phyloP scores from a whole-genome alignment of 2,113 vertebrate genomes.

The Protobothrops flavoviridis region DNA sequence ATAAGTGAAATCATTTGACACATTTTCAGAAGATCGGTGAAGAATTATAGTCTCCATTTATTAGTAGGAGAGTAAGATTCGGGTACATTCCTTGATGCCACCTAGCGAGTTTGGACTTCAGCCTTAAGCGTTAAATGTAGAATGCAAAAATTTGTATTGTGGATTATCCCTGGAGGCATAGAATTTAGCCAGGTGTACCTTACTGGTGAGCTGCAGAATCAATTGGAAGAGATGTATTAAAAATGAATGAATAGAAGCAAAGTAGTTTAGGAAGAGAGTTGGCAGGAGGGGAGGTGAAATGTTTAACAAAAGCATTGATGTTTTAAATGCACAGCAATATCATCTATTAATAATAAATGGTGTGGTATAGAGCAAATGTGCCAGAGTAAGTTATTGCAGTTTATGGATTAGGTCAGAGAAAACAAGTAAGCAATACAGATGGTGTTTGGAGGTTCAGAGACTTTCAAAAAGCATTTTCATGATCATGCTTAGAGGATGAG shows the following conservation, averaged over 20 bases:
- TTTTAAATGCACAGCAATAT: conserved; percentile 69
- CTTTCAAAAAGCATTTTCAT: neutral
- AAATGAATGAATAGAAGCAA: conserved; percentile 61
- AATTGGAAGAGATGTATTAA: conserved; percentile 58
- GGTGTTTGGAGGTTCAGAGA: conserved; percentile 21
- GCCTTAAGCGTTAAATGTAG: neutral
- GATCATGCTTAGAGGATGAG: neutral
- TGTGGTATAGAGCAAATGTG: conserved; percentile 56
- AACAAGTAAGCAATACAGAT: neutral
- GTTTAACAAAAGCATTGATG: conserved; percentile 66
- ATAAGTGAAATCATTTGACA: neutral
- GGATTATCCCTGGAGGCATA: neutral
- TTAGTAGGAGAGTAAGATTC: neutral
- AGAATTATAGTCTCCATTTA: neutral
- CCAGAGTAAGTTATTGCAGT: conserved; percentile 60
- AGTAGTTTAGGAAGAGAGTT: conserved; percentile 48
- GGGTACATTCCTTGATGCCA: neutral
- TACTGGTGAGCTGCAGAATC: conserved; percentile 39
- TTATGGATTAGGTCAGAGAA: conserved; percentile 30
- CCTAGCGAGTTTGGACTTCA: neutral
- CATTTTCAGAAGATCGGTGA: neutral
- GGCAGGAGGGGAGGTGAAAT: conserved; percentile 34
- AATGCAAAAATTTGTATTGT: conserved; percentile 14
- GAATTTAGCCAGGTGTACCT: conserved; percentile 40
- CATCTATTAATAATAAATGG: conserved; percentile 68